phyloP scores from a whole-genome alignment of 2,113 vertebrate genomes.

The Capra hircus region DNA sequence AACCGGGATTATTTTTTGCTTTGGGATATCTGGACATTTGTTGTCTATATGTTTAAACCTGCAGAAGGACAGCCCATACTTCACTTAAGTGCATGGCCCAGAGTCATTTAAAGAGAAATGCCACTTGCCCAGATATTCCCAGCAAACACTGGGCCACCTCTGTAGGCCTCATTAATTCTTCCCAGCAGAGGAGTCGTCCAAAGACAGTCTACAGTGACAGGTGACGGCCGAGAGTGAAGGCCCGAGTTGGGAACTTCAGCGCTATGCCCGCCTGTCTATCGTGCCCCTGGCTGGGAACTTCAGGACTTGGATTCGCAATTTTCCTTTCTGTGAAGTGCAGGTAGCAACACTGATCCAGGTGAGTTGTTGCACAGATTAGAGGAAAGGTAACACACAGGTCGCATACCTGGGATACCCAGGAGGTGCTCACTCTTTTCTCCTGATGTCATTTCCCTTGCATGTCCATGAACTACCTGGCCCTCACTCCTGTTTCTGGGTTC shows the following conservation, averaged over 20 bases:
- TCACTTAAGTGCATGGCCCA: not conserved
- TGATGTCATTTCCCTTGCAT: not conserved
- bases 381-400: not conserved
- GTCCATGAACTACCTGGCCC: too few species aligned
- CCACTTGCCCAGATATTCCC: not conserved
- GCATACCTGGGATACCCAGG: not conserved
- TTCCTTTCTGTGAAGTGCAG: not conserved
- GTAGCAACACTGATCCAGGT: not conserved
- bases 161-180: not conserved
- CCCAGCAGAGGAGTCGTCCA: not conserved
- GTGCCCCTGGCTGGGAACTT: not conserved
- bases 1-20: not conserved
- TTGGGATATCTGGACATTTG: not conserved
- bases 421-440: not conserved
- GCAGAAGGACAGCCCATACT: not conserved
- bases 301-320: not conserved
- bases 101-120: not conserved
- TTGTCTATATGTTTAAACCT: not conserved
- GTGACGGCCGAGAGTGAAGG: not conserved
- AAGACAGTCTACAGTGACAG: not conserved
- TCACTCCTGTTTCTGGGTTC: not conserved
- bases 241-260: not conserved
- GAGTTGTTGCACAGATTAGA: not conserved
- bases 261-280: not conserved
- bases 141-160: not conserved